phyloP scores from a whole-genome alignment of 1,140 invertebrate genomes.

The Condylostylus longicornis region DNA sequence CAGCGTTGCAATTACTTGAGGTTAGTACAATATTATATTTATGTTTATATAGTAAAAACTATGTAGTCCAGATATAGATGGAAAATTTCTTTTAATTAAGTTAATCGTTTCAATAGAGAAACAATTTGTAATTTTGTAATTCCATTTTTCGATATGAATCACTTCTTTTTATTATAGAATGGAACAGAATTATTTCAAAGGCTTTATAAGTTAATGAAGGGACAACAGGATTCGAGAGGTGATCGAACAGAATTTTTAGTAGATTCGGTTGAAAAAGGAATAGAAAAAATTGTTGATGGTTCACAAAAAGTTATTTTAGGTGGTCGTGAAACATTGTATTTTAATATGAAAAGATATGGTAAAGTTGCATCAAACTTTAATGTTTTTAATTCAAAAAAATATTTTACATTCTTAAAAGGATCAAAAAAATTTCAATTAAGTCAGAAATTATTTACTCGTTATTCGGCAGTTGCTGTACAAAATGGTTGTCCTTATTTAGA shows the following conservation, averaged over 20 bases:
- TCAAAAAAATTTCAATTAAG: slow-evolving; percentile 52
- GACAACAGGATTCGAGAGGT: slow-evolving; percentile 27
- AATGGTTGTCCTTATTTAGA: slow-evolving; percentile 51
- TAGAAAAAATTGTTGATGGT: slow-evolving; percentile 39
- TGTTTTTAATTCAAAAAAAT: background rate
- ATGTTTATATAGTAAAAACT: no score
- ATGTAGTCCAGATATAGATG: no score
- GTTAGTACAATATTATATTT: no score
- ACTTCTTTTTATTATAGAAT: slow-evolving; percentile 35
- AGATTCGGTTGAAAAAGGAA: slow-evolving; percentile 47
- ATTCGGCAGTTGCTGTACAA: slow-evolving; percentile 57
- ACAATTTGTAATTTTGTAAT: no score
- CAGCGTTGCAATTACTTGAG: slow-evolving; percentile 48
- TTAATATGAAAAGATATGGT: slow-evolving; percentile 53
- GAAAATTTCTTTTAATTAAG: no score
- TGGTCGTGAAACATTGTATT: slow-evolving; percentile 51
- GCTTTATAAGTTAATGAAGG: slow-evolving; percentile 45
- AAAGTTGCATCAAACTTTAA: slow-evolving; percentile 5
- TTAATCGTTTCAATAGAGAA: no score
- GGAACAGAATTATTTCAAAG: slow-evolving; percentile 54
- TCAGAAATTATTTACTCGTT: slow-evolving; percentile 53
- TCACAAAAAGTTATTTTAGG: slow-evolving; percentile 42
- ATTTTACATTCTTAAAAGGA: slow-evolving; percentile 28
- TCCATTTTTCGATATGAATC: no score
- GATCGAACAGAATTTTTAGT: slow-evolving; percentile 33